These are phyloP conservation scores for Paramormyrops hopkinsi DNA, from an alignment of 2,797 vertebrate species.

Conservation along the genomic window DNA sequence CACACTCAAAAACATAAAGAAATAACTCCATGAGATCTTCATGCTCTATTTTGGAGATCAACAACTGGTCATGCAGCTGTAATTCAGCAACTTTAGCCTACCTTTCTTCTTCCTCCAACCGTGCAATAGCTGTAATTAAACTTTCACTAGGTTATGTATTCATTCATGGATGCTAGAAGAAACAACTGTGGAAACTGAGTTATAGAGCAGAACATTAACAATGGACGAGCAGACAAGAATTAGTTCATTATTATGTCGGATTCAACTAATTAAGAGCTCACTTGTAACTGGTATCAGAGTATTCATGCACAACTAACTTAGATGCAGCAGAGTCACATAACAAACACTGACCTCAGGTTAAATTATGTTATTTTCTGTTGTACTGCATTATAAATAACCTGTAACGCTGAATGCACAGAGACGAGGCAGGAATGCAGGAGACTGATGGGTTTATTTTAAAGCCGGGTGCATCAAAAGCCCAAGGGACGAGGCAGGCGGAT, in stretches of 20 bases:
- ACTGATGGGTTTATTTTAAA: too few relatives aligned
- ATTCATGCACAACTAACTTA: neutral
- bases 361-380: neutral
- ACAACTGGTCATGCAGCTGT: neutral
- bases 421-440: too few relatives aligned
- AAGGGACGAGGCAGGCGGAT: too few relatives aligned
- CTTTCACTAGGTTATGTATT: neutral
- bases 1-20: neutral
- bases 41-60: neutral
- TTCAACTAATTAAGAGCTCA: neutral
- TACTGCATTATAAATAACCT: neutral
- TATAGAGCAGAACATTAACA: neutral
- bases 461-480: too few relatives aligned
- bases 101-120: neutral
- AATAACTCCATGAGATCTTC: neutral
- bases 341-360: neutral
- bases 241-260: neutral
- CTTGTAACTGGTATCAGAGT: neutral
- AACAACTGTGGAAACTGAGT: neutral
- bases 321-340: neutral
- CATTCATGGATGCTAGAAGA: neutral
- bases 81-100: neutral
- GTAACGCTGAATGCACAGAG: too few relatives aligned
- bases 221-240: neutral
- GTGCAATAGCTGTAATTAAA: neutral